Evolutionary conservation across 2,888 invertebrate species (phyloP).

Genomic region (Caenorhabditis doughertyi): DNA sequence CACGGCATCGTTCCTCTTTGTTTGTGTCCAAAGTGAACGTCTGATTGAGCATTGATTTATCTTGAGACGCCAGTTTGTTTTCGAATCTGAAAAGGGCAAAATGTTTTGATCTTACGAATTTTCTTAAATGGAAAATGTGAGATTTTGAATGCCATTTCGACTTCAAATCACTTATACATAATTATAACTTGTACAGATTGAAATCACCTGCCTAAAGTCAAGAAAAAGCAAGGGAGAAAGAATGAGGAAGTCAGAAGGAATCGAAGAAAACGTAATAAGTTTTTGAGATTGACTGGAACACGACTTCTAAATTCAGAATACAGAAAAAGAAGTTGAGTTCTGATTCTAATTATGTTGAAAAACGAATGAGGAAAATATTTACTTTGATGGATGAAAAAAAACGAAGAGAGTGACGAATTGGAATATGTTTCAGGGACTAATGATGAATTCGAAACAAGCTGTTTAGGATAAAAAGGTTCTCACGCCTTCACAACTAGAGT

Average conservation of each 20-base stretch:
- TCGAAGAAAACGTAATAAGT: slow-evolving; percentile 10
- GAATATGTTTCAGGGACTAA: slow-evolving; percentile 1
- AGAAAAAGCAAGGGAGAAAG: no score
- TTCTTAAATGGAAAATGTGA: background rate
- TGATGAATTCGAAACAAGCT: background rate
- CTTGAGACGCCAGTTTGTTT: slow-evolving; percentile 69
- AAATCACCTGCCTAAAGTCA: background rate
- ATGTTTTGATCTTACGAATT: background rate
- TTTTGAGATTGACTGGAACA: background rate
- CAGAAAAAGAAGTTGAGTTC: background rate
- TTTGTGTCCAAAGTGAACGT: slow-evolving; percentile 69
- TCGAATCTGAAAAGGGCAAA: slow-evolving; percentile 43
- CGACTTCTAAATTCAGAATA: background rate
- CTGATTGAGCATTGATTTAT: slow-evolving; percentile 68
- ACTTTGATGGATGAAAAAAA: slow-evolving; percentile 12
- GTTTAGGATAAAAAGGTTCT: slow-evolving; percentile 13
- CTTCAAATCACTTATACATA: background rate
- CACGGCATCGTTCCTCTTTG: slow-evolving; percentile 58
- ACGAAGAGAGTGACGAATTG: background rate
- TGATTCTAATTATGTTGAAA: background rate
- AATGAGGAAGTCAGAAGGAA: slow-evolving; percentile 21
- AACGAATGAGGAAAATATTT: background rate
- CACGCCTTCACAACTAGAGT: slow-evolving; percentile 18
- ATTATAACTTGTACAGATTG: background rate
- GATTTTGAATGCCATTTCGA: background rate